phyloP scores from a whole-genome alignment of 2,113 vertebrate species.

The Corythornis vintsioides region DNA sequence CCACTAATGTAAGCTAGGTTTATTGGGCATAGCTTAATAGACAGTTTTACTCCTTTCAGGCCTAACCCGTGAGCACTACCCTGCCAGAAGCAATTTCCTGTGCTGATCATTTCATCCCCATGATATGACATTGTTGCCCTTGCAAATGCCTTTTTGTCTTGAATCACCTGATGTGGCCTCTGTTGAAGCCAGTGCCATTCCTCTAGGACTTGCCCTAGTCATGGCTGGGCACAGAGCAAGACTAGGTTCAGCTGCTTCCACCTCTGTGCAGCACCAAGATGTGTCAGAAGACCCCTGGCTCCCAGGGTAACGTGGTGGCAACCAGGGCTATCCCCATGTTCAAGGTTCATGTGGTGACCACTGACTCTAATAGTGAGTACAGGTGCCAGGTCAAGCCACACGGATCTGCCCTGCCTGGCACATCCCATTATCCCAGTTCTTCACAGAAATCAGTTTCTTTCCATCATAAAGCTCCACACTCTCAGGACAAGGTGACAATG shows the following conservation, averaged over 20 bases:
- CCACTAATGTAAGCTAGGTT: not conserved
- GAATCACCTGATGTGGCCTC: not conserved
- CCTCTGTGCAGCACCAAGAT: not conserved
- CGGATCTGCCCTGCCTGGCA: not conserved
- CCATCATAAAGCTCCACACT: not conserved
- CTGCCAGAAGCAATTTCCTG: not conserved
- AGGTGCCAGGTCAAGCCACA: not conserved
- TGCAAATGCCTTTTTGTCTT: not conserved
- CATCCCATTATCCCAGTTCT: not conserved
- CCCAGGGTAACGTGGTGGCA: not conserved
- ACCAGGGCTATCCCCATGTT: fast-evolving
- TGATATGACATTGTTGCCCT: fast-evolving
- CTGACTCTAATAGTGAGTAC: not conserved
- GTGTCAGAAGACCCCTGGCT: not conserved
- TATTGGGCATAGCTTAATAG: slow-evolving; percentile 27
- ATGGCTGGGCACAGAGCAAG: not conserved
- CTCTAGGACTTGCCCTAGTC: not conserved
- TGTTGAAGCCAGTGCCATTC: not conserved
- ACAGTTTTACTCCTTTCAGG: not conserved
- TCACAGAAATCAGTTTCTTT: not conserved
- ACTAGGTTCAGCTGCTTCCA: not conserved
- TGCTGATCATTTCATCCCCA: not conserved
- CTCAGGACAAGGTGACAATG: not conserved
- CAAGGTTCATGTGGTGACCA: not conserved
- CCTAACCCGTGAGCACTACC: not conserved